A percentile compares a stretch with the other conserved stretches of the same genome.
Evolutionary conservation across 1,140 invertebrate species (phyloP).

Genomic region (Pogonognathellus flavescens): DNA sequence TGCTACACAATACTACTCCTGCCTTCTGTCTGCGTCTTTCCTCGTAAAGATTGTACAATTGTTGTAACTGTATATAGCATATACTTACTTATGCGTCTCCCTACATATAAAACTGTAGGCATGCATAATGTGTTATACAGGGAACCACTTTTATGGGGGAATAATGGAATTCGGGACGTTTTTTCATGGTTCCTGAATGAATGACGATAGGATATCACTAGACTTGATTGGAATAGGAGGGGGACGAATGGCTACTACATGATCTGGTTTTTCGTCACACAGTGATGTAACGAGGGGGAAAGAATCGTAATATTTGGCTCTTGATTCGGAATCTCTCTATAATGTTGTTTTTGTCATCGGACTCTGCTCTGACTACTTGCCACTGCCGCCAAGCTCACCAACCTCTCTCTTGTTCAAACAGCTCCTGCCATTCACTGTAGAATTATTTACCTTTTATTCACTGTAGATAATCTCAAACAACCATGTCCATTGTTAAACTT

Average conservation of each 20-base stretch:
- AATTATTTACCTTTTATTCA: too few species aligned
- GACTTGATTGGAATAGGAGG: background rate
- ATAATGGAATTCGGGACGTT: slow-evolving; percentile 27
- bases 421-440: too few species aligned
- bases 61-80: background rate
- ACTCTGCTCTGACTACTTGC: background rate
- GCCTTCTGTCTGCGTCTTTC: too few species aligned
- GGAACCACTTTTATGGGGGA: slow-evolving; percentile 5
- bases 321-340: slow-evolving; percentile 8
- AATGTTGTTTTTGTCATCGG: background rate
- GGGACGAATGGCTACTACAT: background rate
- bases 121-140: background rate
- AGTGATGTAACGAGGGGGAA: background rate
- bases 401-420: too few species aligned
- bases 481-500: too few species aligned
- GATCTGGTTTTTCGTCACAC: background rate
- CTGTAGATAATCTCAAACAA: too few species aligned
- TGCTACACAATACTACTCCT: too few species aligned
- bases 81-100: too few species aligned
- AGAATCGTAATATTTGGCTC: slow-evolving; percentile 2
- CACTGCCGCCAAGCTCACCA: background rate
- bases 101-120: background rate
- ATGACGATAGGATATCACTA: slow-evolving; percentile 8
- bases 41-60: background rate
- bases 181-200: slow-evolving; percentile 36